Percentiles rank a stretch among this genome's conserved stretches.
Conservation (phyloP, 2,797 vertebrate species). For the Cuniculus paca region DNA sequence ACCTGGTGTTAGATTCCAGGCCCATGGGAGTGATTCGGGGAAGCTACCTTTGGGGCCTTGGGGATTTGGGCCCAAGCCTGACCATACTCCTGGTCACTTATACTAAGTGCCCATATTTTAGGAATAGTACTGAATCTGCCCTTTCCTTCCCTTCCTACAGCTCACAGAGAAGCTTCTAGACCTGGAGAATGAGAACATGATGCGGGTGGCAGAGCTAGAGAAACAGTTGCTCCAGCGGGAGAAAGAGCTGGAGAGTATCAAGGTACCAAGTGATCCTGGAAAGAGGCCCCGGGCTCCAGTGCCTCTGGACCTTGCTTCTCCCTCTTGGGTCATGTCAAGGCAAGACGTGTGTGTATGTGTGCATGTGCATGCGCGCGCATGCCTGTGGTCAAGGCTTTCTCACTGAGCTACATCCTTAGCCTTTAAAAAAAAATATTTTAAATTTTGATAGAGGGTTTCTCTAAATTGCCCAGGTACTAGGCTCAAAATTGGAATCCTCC, state of each 20-base stretch:
- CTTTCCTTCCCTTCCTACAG: slow-evolving; percentile 85
- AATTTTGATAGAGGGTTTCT: background rate
- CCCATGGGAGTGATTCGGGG: background rate
- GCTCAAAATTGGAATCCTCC: background rate
- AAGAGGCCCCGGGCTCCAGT: background rate
- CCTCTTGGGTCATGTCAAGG: background rate
- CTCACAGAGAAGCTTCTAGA: slow-evolving; percentile 98
- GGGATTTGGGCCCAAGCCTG: accelerated
- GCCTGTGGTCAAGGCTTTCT: background rate
- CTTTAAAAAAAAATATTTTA: background rate
- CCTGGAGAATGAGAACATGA: slow-evolving; percentile 98
- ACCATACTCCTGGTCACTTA: background rate
- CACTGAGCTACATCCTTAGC: background rate
- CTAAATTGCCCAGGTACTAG: background rate
- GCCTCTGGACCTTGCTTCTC: background rate
- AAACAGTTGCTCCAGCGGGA: slow-evolving; percentile 96
- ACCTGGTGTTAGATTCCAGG: background rate
- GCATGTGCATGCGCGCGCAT: background rate
- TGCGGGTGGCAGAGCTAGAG: slow-evolving; percentile 98
- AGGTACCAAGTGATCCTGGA: slow-evolving; percentile 88
- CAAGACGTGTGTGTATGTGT: background rate
- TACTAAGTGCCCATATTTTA: background rate
- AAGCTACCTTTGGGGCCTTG: background rate
- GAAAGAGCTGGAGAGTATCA: slow-evolving; percentile 94
- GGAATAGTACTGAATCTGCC: background rate